Conservation (phyloP, 2,888 invertebrate genomes). For the Thecocarcelia acutangulata region DNA sequence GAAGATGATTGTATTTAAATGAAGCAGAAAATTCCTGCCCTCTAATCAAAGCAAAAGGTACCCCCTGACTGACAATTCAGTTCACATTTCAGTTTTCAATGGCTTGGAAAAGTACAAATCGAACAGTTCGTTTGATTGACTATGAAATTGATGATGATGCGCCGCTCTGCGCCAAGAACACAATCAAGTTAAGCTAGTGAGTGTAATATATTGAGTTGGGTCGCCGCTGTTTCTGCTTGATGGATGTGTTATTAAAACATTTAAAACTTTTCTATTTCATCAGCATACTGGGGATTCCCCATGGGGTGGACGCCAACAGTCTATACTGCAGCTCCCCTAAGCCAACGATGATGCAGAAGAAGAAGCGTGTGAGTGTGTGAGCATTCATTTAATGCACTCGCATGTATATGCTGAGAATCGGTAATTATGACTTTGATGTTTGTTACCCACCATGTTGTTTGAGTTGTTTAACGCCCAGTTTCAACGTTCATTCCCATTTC, state of each 20-base stretch:
- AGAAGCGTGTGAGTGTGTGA: too few relatives aligned
- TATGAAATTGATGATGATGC: constrained; percentile 63
- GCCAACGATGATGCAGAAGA: too few relatives aligned
- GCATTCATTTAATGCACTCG: neutral
- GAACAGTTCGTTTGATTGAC: constrained; percentile 41
- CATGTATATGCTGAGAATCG: constrained; percentile 33
- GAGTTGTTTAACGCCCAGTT: constrained; percentile 67
- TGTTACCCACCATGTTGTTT: constrained; percentile 63
- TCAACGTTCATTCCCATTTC: constrained; percentile 40
- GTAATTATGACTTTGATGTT: constrained; percentile 67
- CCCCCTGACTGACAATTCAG: neutral
- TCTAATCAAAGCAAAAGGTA: constrained; percentile 35
- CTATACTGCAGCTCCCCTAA: constrained; percentile 4
- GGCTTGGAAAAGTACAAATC: neutral
- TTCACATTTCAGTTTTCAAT: neutral
- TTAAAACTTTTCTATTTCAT: constrained; percentile 26
- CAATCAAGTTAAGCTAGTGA: constrained; percentile 42
- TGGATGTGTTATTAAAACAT: constrained; percentile 56
- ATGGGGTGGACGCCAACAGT: constrained; percentile 62
- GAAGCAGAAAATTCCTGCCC: constrained; percentile 15
- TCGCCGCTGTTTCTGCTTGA: constrained; percentile 34
- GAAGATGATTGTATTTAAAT: constrained; percentile 24
- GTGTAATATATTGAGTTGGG: constrained; percentile 50
- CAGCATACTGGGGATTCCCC: constrained; percentile 60
- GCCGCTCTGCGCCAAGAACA: constrained; percentile 50